A percentile compares a stretch with the other conserved stretches of the same genome.
phyloP scores from a whole-genome alignment of 2,113 vertebrate species.

The Mastomys natalensis region DNA sequence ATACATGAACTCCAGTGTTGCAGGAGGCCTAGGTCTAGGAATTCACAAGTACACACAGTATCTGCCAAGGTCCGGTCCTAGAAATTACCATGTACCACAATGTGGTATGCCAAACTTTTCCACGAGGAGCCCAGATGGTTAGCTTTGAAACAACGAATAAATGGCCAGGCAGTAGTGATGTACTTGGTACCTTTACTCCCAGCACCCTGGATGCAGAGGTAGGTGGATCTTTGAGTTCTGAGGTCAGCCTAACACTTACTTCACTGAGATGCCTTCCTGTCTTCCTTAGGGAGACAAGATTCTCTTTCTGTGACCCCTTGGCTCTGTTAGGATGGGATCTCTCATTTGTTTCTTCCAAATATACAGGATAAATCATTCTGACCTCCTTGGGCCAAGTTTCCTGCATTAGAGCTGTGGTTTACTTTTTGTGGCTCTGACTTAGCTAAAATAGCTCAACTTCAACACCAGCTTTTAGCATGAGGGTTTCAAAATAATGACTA shows the following conservation, averaged over 20 bases:
- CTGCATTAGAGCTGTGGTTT: not conserved
- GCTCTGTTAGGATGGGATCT: not conserved
- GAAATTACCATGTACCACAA: not conserved
- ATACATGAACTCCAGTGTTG: fast-evolving
- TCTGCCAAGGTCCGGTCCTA: not conserved
- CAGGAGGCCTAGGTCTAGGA: not conserved
- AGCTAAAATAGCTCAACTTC: constrained; percentile 36
- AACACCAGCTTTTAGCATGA: not conserved
- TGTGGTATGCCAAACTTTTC: not conserved
- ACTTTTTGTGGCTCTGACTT: constrained; percentile 21
- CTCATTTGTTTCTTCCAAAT: not conserved
- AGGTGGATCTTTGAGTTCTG: not conserved
- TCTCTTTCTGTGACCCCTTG: not conserved
- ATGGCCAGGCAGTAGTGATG: not conserved
- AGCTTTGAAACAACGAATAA: not conserved
- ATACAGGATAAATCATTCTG: not conserved
- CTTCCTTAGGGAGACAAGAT: not conserved
- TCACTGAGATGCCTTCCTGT: not conserved
- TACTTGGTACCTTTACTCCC: not conserved
- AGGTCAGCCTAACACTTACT: not conserved
- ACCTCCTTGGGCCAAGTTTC: not conserved
- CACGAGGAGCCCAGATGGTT: not conserved
- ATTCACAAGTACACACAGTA: not conserved
- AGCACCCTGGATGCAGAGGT: not conserved
- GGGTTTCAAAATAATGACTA: constrained; percentile 24